phyloP scores from a whole-genome alignment of 2,113 vertebrate species.

The Prolemur simus region DNA sequence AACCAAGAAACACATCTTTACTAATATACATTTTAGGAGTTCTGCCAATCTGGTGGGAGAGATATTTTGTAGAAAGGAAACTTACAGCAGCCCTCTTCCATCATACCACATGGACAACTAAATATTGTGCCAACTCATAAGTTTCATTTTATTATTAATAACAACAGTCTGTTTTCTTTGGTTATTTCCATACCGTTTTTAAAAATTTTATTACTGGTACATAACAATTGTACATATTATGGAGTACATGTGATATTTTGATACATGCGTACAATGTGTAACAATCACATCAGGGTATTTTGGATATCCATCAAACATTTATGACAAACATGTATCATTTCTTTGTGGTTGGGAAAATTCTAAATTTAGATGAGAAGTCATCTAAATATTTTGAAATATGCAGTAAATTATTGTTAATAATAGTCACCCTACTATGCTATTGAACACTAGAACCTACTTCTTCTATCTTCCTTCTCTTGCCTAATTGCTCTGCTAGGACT shows the following conservation, averaged over 20 bases:
- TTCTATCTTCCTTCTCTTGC: too few relatives aligned
- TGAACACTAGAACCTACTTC: background rate
- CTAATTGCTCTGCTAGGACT: too few relatives aligned
- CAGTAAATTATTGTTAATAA: background rate
- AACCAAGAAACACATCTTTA: constrained; percentile 52
- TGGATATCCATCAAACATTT: background rate
- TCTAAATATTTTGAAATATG: background rate
- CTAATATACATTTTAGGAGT: constrained; percentile 41
- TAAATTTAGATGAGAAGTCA: background rate
- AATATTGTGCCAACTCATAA: background rate
- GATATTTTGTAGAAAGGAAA: background rate
- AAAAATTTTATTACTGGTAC: background rate
- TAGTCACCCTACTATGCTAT: background rate
- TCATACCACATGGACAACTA: background rate
- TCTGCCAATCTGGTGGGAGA: constrained; percentile 22
- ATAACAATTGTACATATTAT: background rate
- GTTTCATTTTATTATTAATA: background rate
- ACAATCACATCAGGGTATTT: background rate
- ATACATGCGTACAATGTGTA: background rate
- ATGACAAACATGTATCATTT: background rate
- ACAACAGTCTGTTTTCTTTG: background rate
- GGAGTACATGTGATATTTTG: background rate
- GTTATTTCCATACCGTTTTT: background rate
- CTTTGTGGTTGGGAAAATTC: background rate
- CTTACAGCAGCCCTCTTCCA: background rate